Percentiles rank a stretch among this genome's conserved stretches.
phyloP scores from a whole-genome alignment of 1,140 invertebrate genomes.

The Fragariocoptes setiger region DNA sequence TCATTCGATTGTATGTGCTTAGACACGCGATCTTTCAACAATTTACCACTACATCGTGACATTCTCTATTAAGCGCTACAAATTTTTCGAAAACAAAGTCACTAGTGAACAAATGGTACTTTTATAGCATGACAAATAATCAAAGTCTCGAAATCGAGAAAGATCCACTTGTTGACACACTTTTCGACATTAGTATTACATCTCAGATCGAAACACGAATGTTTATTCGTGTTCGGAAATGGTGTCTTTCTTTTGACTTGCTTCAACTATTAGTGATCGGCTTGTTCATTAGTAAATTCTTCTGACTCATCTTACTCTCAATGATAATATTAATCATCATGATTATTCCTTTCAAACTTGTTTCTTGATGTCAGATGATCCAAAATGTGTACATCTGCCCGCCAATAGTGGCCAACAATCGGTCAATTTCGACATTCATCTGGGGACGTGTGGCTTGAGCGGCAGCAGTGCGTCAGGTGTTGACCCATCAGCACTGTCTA shows the following conservation, averaged over 20 bases:
- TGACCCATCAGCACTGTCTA: neutral
- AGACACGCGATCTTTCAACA: no score
- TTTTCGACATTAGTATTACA: no score
- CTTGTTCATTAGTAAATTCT: neutral
- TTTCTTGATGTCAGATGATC: slow-evolving; percentile 38
- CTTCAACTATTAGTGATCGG: neutral
- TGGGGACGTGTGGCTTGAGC: slow-evolving; percentile 23
- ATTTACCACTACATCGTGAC: no score
- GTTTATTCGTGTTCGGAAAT: no score
- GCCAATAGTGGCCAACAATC: slow-evolving; percentile 46
- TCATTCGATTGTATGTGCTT: no score
- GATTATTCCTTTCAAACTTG: neutral
- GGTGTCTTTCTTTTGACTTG: neutral
- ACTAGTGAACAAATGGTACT: no score
- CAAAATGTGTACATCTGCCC: slow-evolving; percentile 59
- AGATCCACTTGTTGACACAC: no score
- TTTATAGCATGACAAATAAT: no score
- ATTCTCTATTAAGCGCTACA: no score
- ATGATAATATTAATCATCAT: neutral
- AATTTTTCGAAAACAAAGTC: no score
- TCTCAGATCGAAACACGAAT: no score
- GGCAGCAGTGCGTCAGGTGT: slow-evolving; percentile 7
- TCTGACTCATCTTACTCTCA: neutral
- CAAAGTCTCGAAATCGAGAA: no score
- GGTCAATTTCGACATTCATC: slow-evolving; percentile 62